These are phyloP conservation scores for Platysternon megacephalum DNA, from an alignment of 2,113 vertebrate genomes.

Conservation along the genomic window DNA sequence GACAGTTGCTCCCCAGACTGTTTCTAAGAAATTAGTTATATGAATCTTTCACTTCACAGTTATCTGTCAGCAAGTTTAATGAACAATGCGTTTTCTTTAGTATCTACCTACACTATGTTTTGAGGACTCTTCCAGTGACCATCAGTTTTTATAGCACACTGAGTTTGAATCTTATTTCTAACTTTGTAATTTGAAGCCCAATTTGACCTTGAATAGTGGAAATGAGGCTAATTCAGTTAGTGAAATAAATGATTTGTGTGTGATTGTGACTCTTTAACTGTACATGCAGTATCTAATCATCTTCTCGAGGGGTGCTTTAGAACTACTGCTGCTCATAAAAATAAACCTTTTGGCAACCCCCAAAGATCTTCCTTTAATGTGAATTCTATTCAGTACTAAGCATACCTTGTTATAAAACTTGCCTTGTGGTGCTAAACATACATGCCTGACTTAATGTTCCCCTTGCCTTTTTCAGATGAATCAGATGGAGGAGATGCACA, in stretches of 20 bases:
- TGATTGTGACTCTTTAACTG: neutral
- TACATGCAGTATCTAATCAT: neutral
- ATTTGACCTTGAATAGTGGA: neutral
- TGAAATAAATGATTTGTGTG: neutral
- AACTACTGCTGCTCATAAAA: neutral
- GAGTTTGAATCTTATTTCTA: neutral
- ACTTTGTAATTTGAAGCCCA: neutral
- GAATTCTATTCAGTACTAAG: neutral
- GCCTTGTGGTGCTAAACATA: neutral
- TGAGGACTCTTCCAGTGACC: neutral
- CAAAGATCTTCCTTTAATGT: neutral
- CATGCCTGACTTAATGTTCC: neutral
- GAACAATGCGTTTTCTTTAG: neutral
- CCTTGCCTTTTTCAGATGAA: constrained; percentile 84
- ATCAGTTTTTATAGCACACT: neutral
- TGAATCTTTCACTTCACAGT: neutral
- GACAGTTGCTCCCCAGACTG: neutral
- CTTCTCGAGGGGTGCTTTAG: neutral
- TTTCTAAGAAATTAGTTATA: neutral
- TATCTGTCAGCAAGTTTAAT: neutral
- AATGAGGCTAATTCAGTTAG: neutral
- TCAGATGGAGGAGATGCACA: constrained; percentile 88
- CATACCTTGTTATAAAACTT: neutral
- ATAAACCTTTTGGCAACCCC: neutral
- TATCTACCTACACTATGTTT: neutral